phyloP scores from a whole-genome alignment of 2,797 vertebrate genomes.

The Sorex maritimensis region DNA sequence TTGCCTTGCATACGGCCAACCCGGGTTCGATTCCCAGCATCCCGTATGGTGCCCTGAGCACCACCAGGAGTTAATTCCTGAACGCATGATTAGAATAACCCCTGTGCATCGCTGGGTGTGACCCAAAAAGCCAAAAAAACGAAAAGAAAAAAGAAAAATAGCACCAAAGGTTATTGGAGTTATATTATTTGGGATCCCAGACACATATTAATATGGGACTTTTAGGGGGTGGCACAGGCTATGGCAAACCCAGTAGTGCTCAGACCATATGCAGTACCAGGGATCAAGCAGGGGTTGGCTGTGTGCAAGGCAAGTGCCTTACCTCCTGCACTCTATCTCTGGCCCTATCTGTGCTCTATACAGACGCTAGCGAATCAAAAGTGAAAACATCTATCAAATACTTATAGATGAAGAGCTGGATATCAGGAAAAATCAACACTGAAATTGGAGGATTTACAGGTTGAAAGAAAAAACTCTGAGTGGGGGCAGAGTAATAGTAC shows the following conservation, averaged over 20 bases:
- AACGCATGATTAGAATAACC: too few species aligned
- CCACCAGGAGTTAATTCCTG: too few species aligned
- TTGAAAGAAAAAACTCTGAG: slow-evolving; percentile 35
- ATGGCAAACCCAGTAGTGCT: too few species aligned
- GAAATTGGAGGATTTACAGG: slow-evolving; percentile 37
- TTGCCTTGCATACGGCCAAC: too few species aligned
- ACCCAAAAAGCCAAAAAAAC: too few species aligned
- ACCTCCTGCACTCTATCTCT: not conserved
- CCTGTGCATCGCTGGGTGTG: too few species aligned
- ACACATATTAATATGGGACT: not conserved
- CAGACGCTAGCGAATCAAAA: slow-evolving; percentile 15
- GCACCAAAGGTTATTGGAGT: not conserved
- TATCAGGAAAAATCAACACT: slow-evolving; percentile 56
- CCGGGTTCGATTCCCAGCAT: too few species aligned
- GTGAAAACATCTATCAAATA: slow-evolving; percentile 44
- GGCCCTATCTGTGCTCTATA: slow-evolving; percentile 1
- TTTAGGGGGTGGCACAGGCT: too few species aligned
- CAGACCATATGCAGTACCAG: too few species aligned
- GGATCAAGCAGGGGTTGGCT: too few species aligned
- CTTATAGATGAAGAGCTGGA: slow-evolving; percentile 23
- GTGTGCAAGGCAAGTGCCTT: too few species aligned
- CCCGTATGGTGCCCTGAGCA: too few species aligned
- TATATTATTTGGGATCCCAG: slow-evolving; percentile 6
- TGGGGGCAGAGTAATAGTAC: not conserved
- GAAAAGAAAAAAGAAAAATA: not conserved